phyloP scores from a whole-genome alignment of 2,797 vertebrate genomes.

The Coregonus suidteri region DNA sequence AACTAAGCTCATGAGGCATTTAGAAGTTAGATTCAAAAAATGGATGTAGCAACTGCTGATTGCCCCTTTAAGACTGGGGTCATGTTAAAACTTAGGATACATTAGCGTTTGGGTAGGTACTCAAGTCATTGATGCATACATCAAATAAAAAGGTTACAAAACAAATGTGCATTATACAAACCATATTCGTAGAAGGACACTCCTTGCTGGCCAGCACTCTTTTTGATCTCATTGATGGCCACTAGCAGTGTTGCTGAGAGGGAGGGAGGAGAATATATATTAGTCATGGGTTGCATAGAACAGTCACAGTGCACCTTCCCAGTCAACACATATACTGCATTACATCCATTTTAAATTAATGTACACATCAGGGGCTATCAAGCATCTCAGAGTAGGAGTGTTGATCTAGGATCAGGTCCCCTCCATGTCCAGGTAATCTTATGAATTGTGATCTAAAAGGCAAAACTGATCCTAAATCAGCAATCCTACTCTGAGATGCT shows the following conservation, averaged over 20 bases:
- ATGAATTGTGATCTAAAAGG: neutral
- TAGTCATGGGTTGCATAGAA: neutral
- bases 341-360: neutral
- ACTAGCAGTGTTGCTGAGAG: slow-evolving; percentile 91
- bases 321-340: neutral
- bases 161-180: neutral
- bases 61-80: neutral
- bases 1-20: no score
- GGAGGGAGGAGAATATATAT: slow-evolving; percentile 13
- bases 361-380: neutral
- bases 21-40: no score
- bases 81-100: neutral
- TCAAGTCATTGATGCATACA: neutral
- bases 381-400: neutral
- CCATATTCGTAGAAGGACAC: slow-evolving; percentile 90
- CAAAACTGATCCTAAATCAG: neutral
- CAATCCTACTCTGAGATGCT: neutral
- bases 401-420: neutral
- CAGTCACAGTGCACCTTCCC: neutral
- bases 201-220: slow-evolving; percentile 82
- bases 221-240: slow-evolving; percentile 94
- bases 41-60: no score
- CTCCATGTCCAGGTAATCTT: no score
- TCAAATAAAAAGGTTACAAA: neutral
- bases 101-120: neutral